These are phyloP conservation scores for Diadophis punctatus DNA, from an alignment of 2,113 vertebrate species.

Conservation along the genomic window DNA sequence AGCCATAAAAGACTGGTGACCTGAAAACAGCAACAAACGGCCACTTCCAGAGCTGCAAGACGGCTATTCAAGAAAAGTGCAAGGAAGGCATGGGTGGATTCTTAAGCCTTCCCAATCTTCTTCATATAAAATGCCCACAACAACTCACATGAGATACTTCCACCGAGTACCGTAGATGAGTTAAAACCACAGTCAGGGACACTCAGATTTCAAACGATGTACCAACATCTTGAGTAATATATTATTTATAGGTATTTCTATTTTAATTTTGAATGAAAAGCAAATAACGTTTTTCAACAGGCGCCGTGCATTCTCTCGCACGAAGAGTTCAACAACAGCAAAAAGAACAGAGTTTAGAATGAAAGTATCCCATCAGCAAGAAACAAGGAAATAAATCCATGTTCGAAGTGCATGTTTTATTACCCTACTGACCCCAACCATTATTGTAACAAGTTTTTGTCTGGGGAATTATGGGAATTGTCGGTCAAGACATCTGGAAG, in stretches of 20 bases:
- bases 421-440: neutral
- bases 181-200: neutral
- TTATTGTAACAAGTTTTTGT: neutral
- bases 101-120: neutral
- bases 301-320: neutral
- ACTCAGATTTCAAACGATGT: neutral
- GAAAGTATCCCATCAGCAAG: neutral
- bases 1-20: constrained; percentile 84
- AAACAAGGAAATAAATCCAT: neutral
- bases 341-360: neutral
- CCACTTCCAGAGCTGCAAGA: constrained; percentile 25
- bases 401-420: neutral
- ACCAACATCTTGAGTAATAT: neutral
- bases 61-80: neutral
- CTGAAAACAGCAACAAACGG: constrained; percentile 64
- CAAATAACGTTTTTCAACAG: neutral
- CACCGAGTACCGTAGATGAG: neutral
- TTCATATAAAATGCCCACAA: neutral
- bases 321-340: neutral
- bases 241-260: neutral
- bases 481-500: neutral
- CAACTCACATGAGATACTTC: neutral
- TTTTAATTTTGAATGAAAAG: neutral
- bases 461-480: neutral
- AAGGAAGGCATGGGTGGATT: neutral